Conservation (phyloP, 2,888 invertebrate species). For the Diploptera punctata region DNA sequence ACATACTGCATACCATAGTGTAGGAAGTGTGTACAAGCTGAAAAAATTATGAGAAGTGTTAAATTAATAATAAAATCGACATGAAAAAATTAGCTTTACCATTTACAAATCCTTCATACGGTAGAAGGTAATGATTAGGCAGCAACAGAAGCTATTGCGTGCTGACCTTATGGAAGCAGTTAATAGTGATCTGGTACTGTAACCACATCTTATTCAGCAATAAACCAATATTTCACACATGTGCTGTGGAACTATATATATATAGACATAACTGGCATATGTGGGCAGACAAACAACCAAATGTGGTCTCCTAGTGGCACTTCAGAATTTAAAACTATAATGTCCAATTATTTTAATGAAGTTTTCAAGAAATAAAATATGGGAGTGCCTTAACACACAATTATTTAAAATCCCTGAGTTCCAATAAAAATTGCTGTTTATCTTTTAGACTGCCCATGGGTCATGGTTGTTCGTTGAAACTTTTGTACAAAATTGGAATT, state of each 20-base stretch:
- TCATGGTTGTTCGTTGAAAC: no score
- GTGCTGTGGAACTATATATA: neutral
- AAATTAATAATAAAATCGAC: no score
- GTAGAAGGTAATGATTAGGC: neutral
- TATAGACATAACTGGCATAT: neutral
- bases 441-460: no score
- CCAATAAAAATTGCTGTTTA: no score
- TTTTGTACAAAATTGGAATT: no score
- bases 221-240: neutral
- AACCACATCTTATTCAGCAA: neutral
- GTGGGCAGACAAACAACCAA: neutral
- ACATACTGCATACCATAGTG: neutral
- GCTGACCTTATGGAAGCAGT: neutral
- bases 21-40: neutral
- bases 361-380: no score
- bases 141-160: neutral
- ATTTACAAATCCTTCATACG: neutral
- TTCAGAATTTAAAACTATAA: no score
- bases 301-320: neutral
- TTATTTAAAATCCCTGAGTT: no score
- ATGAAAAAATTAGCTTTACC: no score
- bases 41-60: no score
- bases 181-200: neutral
- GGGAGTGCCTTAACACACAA: no score
- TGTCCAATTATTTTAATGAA: no score